Conservation (phyloP, 2,888 invertebrate genomes). For the Acheta domesticus region DNA sequence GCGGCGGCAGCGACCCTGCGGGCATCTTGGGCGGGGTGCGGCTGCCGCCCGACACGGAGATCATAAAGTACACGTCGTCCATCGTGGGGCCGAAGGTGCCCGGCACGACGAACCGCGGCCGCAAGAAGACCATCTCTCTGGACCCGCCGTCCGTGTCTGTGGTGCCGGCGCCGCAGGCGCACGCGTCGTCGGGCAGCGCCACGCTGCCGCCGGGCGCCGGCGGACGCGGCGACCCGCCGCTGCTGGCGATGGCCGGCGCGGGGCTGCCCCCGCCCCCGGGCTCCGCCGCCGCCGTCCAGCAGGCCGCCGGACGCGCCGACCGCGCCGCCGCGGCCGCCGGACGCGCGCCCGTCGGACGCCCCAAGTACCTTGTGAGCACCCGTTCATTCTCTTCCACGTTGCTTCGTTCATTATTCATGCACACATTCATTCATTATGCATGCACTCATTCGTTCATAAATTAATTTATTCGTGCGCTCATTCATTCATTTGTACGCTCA, state of each 20-base stretch:
- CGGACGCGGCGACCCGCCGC: not conserved
- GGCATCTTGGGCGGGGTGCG: constrained; percentile 80
- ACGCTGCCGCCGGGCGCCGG: not conserved
- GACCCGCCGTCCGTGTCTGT: constrained; percentile 67
- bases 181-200: not conserved
- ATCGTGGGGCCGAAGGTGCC: constrained; percentile 82
- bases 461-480: no score
- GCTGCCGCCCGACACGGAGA: constrained; percentile 83
- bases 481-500: no score
- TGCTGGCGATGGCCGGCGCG: constrained; percentile 34
- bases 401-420: no score
- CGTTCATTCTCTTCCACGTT: no score
- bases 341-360: not conserved
- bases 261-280: constrained; percentile 27
- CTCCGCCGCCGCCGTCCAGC: constrained; percentile 2
- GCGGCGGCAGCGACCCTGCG: constrained; percentile 43
- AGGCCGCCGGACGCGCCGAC: not conserved
- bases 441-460: no score
- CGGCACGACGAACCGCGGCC: constrained; percentile 77
- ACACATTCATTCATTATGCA: no score
- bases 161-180: constrained; percentile 50
- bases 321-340: not conserved
- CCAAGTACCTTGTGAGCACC: constrained; percentile 4
- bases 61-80: constrained; percentile 85
- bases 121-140: constrained; percentile 84